Base-by-base conservation (phyloP, 2,113 vertebrate genomes). In the Aspiorhynchus laticeps region DNA sequence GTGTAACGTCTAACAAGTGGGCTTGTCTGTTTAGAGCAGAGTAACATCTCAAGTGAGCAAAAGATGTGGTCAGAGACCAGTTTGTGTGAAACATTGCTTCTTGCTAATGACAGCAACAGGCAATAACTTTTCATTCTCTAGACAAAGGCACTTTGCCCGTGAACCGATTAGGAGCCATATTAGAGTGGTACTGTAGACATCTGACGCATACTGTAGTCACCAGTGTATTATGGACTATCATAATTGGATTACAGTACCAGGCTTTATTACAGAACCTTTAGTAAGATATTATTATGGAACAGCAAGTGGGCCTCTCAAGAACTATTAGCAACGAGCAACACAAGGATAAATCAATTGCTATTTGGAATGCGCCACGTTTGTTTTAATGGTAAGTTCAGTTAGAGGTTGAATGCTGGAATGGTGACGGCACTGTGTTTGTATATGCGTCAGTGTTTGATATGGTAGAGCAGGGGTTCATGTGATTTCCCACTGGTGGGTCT, bases 71-170 rank as follows among this genome's bases (percentile, higher is more conserved):
- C 56, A 59, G 56, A 59, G 56, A 59, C 56, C 21, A 59, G 21
- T 61, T 61, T 61, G 38, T 46, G 17, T 83, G 41, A 51, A 71
- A 83, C 41, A 71, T 83, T 36, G 43, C 65, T 71, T 36, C 63
- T 51, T 10, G 26, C 65, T 83, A 69, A 79, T 69, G 59, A 67
- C 31, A 69, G 59, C 61, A 71, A 83, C 19, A 51, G 65, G 43
- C 63, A 69, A 71, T 71, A 83, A 71, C 81, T 84, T 84, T 74
- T 59, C 24, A 41, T 84, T 84, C 69, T 74, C 69, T 69, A 75
- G 69, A 84, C 69, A 75, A 59, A 59, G 31, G 28, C 36, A n/a
- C 81, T 83, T 26, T 83, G 65, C 65, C 43, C 1, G 5, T 67
- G 43, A 48, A 83, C 28, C 1, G 19, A 83, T 83, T 83, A 83